Evolutionary conservation across 1,140 invertebrate species (phyloP).

Genomic region (Trachymyrmex septentrionalis): DNA sequence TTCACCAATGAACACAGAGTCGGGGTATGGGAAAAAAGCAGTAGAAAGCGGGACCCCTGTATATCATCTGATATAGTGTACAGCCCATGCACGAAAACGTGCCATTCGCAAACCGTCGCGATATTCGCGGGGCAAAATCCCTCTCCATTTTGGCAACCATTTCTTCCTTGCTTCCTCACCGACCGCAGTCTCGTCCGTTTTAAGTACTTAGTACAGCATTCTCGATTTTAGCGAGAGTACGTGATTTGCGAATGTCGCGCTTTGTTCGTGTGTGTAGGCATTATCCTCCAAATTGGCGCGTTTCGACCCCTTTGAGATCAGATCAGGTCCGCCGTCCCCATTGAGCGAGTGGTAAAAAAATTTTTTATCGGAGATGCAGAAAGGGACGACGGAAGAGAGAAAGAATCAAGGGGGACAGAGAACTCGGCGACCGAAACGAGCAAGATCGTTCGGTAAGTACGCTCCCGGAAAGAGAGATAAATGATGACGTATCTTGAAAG

Average conservation of each 20-base stretch:
- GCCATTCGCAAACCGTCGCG: slow-evolving; percentile 39
- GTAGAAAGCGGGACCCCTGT: slow-evolving; percentile 44
- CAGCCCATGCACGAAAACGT: slow-evolving; percentile 45
- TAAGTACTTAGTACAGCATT: slow-evolving; percentile 53
- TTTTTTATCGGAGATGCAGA: background rate
- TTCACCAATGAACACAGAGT: slow-evolving; percentile 28
- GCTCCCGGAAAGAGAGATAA: background rate
- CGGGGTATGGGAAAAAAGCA: slow-evolving; percentile 33
- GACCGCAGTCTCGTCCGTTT: background rate
- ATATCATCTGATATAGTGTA: slow-evolving; percentile 29
- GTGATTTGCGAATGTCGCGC: slow-evolving; percentile 40
- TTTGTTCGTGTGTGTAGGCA: slow-evolving; percentile 35
- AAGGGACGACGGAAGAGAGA: slow-evolving; percentile 39
- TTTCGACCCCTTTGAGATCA: slow-evolving; percentile 46
- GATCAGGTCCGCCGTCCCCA: slow-evolving; percentile 39
- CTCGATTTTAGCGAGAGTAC: background rate
- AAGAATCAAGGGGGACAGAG: slow-evolving; percentile 18
- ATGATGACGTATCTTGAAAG: background rate
- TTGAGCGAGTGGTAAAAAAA: slow-evolving; percentile 34
- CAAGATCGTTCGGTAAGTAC: slow-evolving; percentile 41
- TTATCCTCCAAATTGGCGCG: slow-evolving; percentile 27
- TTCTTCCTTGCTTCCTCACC: background rate
- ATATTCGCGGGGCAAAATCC: background rate
- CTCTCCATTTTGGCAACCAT: background rate
- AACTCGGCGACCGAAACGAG: slow-evolving; percentile 30